A percentile compares a stretch with the other conserved stretches of the same genome.
phyloP scores from a whole-genome alignment of 2,113 vertebrate genomes.

The Piprites chloris region DNA sequence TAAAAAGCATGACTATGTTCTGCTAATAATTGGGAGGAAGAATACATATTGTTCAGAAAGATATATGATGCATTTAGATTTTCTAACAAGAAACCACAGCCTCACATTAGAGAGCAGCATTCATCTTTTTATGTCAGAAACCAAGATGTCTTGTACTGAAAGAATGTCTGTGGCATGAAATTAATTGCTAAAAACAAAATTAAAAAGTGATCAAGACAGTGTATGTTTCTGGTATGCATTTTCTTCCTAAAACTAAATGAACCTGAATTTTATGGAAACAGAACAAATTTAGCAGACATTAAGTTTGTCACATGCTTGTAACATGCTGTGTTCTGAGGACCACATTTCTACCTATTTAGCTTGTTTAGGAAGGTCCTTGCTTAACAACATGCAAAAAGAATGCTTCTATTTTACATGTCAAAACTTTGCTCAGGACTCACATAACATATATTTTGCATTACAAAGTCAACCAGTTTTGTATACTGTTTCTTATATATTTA shows the following conservation, averaged over 20 bases:
- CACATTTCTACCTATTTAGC: background rate
- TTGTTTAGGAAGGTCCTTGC: background rate
- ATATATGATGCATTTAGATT: background rate
- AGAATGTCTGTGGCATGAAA: background rate
- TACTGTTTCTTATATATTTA: background rate
- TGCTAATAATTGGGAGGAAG: conserved; percentile 26
- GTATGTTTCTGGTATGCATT: background rate
- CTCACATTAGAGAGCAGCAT: background rate
- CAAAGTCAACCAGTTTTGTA: conserved; percentile 2
- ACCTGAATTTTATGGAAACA: background rate
- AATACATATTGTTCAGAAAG: conserved; percentile 19
- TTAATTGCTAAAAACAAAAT: background rate
- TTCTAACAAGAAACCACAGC: background rate
- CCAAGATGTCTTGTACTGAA: background rate
- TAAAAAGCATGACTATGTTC: background rate
- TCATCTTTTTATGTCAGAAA: background rate
- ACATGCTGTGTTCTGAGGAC: background rate
- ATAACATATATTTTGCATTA: conserved; percentile 36
- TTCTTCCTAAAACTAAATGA: background rate
- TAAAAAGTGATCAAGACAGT: background rate
- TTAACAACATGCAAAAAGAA: conserved; percentile 23
- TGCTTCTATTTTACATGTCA: conserved; percentile 10
- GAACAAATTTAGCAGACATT: background rate
- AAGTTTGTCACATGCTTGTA: background rate
- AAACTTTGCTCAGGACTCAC: background rate